phyloP scores from a whole-genome alignment of 2,888 invertebrate genomes.

The Melanotus villosus region DNA sequence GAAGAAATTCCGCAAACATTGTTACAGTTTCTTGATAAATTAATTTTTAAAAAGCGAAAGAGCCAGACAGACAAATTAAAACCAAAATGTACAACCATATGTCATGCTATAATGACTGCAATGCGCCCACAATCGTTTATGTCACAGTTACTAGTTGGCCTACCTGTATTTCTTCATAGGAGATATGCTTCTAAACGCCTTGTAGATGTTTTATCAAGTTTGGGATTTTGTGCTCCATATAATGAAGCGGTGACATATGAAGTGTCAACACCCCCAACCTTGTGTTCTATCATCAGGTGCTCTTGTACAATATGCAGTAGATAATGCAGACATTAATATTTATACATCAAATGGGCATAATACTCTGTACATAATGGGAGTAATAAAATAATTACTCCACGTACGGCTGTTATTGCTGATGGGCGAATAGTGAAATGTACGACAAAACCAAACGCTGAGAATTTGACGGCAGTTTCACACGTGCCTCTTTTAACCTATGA shows the following conservation, averaged over 20 bases:
- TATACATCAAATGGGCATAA: too few species aligned
- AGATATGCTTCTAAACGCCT: conserved; percentile 61
- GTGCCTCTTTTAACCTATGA: too few species aligned
- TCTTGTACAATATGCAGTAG: conserved; percentile 58
- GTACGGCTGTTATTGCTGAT: too few species aligned
- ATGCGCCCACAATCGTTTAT: conserved; percentile 55
- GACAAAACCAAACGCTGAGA: too few species aligned
- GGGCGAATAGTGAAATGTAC: too few species aligned
- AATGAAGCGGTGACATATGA: conserved; percentile 53
- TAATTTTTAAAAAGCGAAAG: conserved; percentile 58
- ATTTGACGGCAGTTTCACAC: too few species aligned
- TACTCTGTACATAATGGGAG: too few species aligned
- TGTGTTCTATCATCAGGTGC: conserved; percentile 59
- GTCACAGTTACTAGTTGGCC: conserved; percentile 57
- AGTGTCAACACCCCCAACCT: conserved; percentile 59
- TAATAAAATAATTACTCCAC: too few species aligned
- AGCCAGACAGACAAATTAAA: conserved; percentile 55
- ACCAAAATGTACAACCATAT: conserved; percentile 60
- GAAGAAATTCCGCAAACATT: conserved; percentile 57
- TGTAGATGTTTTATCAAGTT: conserved; percentile 57
- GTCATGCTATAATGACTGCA: conserved; percentile 60
- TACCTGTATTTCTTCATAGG: conserved; percentile 59
- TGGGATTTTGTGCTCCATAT: conserved; percentile 61
- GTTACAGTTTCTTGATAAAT: conserved; percentile 59
- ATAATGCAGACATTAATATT: conserved; percentile 47